A percentile compares a stretch with the other conserved stretches of the same genome.
phyloP scores from a whole-genome alignment of 2,888 invertebrate genomes.

The Auanema freiburgensis region DNA sequence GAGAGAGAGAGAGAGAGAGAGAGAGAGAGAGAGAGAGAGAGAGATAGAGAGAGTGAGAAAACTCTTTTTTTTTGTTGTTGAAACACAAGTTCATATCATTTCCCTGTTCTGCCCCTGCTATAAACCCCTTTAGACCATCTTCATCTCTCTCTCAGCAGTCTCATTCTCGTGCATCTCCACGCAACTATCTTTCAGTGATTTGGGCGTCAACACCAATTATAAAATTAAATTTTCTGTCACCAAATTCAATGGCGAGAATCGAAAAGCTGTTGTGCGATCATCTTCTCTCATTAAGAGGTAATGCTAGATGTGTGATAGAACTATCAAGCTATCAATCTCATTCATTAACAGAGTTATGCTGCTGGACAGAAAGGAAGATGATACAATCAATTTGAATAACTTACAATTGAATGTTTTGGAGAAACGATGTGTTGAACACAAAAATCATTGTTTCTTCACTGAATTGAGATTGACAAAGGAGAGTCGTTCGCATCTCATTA shows the following conservation, averaged over 20 bases:
- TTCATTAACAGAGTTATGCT: conserved; percentile 13
- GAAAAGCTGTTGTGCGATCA: conserved; percentile 17
- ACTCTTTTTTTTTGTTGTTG: no score
- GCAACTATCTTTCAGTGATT: conserved; percentile 17
- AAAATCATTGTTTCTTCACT: conserved; percentile 16
- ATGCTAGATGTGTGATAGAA: no score
- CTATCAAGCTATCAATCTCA: background rate
- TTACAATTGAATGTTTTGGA: conserved; percentile 9
- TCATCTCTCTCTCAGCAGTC: no score
- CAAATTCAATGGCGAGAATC: conserved; percentile 20
- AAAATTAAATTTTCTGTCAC: conserved; percentile 17
- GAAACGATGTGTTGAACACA: conserved; percentile 11
- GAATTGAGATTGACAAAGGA: conserved; percentile 29
- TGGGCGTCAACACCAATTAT: conserved; percentile 11
- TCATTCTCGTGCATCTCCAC: background rate
- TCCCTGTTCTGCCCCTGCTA: no score
- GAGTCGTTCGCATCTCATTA: conserved; percentile 19
- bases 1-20: no score
- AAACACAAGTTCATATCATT: no score
- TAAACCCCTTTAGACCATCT: no score
- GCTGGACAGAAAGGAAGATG: conserved; percentile 18
- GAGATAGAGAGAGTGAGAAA: no score
- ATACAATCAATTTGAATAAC: conserved; percentile 7
- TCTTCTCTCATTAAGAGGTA: conserved; percentile 20
- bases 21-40: no score